Evolutionary conservation across 2,888 invertebrate genomes (phyloP), one percentile per base, ranked within the genome.

Genomic region (Polyommatus iphigenia): DNA sequence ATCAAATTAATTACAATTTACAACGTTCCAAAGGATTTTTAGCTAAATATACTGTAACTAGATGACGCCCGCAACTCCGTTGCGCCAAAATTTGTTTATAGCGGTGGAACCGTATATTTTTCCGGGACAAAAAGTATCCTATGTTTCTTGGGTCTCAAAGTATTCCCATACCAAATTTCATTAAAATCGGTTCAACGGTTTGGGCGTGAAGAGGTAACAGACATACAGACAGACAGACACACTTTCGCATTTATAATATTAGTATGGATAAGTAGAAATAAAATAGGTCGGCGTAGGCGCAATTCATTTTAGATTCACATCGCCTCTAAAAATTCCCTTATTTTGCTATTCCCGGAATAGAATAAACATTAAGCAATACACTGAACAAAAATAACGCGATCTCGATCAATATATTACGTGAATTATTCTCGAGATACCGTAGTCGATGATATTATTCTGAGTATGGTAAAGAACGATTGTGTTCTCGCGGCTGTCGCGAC

Each of bases 401-500:
- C 50, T 72, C 20, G 50, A 24, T 73, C 50, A 73, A 75, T 75
- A 75, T 75, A 29, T 50, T 75, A 75, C 50, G 75, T 29, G 50
- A 50, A 75, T 75, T 46, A 75, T 50, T 46, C 24, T 29, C 50
- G 50, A 75, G 18, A 75, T 50, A 20, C 41, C 73, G 75, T 15
- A 54, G 54, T n/a, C n/a, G n/a, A n/a, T 29, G 50, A 46, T 54
- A 75, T 46, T 77, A 73, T 72, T 59, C 73, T 72, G 72, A 20
- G 57, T 77, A 59, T 72, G 77, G 77, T 36, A 77, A 72, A 59
- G 77, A 77, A 72, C 72, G 36, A 59, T 73, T 73, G 72, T 79
- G 72, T 78, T 78, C 77, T 76, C 71, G 78, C 57, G 79, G 83
- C 82, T 84, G 85, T 83, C 86, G 86, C 86, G 86, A 85, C 2